Conservation (phyloP, 2,113 vertebrate species). For the Mormyrus lacerda region DNA sequence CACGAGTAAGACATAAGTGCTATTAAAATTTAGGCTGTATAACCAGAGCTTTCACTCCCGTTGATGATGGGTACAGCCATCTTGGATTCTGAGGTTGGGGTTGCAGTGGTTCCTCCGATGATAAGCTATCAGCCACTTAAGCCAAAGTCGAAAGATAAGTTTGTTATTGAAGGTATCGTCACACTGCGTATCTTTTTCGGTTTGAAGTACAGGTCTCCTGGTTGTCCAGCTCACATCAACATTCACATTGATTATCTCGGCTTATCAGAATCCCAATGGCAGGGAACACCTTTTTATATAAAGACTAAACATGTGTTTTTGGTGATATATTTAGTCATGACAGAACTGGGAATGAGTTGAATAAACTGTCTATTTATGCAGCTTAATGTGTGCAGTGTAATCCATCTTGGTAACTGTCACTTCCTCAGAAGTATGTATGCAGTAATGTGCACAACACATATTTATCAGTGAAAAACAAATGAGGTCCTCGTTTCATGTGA, state of each 20-base stretch:
- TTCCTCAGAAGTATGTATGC: neutral
- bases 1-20: neutral
- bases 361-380: neutral
- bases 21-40: neutral
- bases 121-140: neutral
- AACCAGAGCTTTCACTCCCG: neutral
- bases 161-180: neutral
- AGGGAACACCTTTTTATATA: neutral
- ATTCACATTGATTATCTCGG: neutral
- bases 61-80: neutral
- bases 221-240: neutral
- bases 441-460: neutral
- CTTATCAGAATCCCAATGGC: neutral
- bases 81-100: neutral
- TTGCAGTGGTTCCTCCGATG: neutral
- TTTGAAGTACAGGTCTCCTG: neutral
- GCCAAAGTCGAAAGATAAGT: neutral
- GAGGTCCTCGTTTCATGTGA: neutral
- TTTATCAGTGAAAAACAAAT: neutral
- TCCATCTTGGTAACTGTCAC: neutral
- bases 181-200: neutral
- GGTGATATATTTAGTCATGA: neutral
- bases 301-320: neutral
- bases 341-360: neutral
- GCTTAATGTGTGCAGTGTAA: neutral